These are phyloP conservation scores for Hippocampus mohnikei DNA, from an alignment of 2,113 vertebrate species.

Conservation along the genomic window DNA sequence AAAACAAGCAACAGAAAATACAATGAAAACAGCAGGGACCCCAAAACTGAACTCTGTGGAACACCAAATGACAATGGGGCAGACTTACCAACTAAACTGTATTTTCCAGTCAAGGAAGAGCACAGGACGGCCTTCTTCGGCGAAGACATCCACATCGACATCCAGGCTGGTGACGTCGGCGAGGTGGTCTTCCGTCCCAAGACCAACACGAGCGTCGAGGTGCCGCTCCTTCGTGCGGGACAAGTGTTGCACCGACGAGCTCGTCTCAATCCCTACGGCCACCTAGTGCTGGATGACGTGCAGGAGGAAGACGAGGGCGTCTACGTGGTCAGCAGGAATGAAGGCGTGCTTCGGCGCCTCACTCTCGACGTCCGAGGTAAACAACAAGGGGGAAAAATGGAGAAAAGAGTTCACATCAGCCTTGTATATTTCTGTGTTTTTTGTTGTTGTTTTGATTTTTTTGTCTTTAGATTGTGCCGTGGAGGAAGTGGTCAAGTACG, in stretches of 20 bases:
- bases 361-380: slow-evolving; percentile 63
- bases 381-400: background rate
- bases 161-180: slow-evolving; percentile 24
- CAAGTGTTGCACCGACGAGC: slow-evolving; percentile 16
- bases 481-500: slow-evolving; percentile 70
- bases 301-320: slow-evolving; percentile 67
- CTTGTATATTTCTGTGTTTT: background rate
- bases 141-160: slow-evolving; percentile 65
- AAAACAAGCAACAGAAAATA: too few relatives aligned
- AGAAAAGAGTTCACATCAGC: background rate
- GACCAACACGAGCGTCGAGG: slow-evolving; percentile 14
- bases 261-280: slow-evolving; percentile 37
- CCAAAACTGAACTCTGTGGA: too few relatives aligned
- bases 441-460: background rate
- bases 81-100: background rate
- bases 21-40: too few relatives aligned
- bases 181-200: slow-evolving; percentile 63
- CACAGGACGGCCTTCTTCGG: slow-evolving; percentile 64
- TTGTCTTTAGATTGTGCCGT: slow-evolving; percentile 59
- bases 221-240: slow-evolving; percentile 48
- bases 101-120: slow-evolving; percentile 53
- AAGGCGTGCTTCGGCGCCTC: slow-evolving; percentile 34
- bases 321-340: slow-evolving; percentile 57
- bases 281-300: slow-evolving; percentile 69
- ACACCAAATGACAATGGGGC: too few relatives aligned